Percentiles rank a stretch among this genome's conserved stretches.
Evolutionary conservation across 2,888 invertebrate species (phyloP).

Genomic region (Elmis aenea): DNA sequence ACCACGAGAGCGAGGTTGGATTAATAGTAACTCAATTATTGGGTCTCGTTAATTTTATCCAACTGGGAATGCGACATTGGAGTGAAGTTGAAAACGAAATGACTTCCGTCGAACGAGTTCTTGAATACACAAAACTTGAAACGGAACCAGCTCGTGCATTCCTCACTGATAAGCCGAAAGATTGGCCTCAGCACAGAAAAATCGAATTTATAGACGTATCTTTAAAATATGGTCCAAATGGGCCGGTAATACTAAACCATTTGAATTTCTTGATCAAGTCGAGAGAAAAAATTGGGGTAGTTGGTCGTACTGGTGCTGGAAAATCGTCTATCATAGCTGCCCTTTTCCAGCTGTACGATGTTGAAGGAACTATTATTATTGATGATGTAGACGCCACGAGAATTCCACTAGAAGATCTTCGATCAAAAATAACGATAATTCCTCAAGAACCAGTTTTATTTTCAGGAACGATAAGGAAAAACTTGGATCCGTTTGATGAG

Average conservation of each 20-base stretch:
- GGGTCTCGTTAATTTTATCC: slow-evolving; percentile 53
- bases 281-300: slow-evolving; percentile 68
- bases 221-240: slow-evolving; percentile 65
- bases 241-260: slow-evolving; percentile 68
- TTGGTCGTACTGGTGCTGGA: slow-evolving; percentile 76
- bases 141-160: slow-evolving; percentile 23
- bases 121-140: no score
- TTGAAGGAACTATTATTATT: slow-evolving; percentile 49
- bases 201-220: slow-evolving; percentile 63
- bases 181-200: slow-evolving; percentile 68
- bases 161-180: slow-evolving; percentile 37
- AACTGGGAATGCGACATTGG: slow-evolving; percentile 72
- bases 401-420: no score
- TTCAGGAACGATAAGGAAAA: no score
- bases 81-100: slow-evolving; percentile 61
- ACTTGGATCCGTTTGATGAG: no score
- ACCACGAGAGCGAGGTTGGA: slow-evolving; percentile 39
- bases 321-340: slow-evolving; percentile 60
- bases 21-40: slow-evolving; percentile 39
- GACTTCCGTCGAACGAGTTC: no score
- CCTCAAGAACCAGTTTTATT: slow-evolving; percentile 62
- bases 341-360: slow-evolving; percentile 56
- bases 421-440: slow-evolving; percentile 53
- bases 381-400: no score
- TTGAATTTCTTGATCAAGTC: slow-evolving; percentile 61